Conservation (phyloP, 2,797 vertebrate species). For the Melanotaenia parkinsoni region DNA sequence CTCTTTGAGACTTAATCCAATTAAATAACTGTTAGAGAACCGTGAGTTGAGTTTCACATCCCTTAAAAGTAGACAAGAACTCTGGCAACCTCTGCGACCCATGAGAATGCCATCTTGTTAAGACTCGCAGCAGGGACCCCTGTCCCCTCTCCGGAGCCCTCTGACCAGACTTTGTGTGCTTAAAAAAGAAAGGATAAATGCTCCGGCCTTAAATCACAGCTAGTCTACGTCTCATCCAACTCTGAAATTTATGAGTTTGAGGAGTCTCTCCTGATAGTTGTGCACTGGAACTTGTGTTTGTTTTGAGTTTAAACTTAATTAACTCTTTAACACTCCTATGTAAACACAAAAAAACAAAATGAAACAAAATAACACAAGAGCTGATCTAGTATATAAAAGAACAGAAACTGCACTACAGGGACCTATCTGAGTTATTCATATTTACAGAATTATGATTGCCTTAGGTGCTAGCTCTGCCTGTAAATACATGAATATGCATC, state of each 20-base stretch:
- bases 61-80: conserved; percentile 73
- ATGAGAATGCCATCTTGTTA: conserved; percentile 71
- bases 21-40: conserved; percentile 77
- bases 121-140: conserved; percentile 56
- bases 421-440: conserved; percentile 77
- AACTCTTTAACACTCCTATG: conserved; percentile 74
- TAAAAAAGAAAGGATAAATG: conserved; percentile 25
- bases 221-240: conserved; percentile 31
- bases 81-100: conserved; percentile 65
- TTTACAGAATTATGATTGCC: conserved; percentile 72
- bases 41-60: conserved; percentile 74
- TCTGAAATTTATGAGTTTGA: conserved; percentile 44
- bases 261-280: conserved; percentile 59
- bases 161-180: conserved; percentile 43
- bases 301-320: conserved; percentile 75
- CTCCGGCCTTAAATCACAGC: conserved; percentile 12
- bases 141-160: conserved; percentile 53
- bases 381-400: conserved; percentile 52
- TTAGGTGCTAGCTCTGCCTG: conserved; percentile 67
- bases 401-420: conserved; percentile 63
- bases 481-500: conserved; percentile 79
- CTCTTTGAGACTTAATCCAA: conserved; percentile 83
- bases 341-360: conserved; percentile 70
- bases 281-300: conserved; percentile 63
- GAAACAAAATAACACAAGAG: conserved; percentile 62